Evolutionary conservation across 2,797 vertebrate genomes (phyloP), one percentile per base, ranked within the genome.

Genomic region (Schizopygopsis pylzovi): DNA sequence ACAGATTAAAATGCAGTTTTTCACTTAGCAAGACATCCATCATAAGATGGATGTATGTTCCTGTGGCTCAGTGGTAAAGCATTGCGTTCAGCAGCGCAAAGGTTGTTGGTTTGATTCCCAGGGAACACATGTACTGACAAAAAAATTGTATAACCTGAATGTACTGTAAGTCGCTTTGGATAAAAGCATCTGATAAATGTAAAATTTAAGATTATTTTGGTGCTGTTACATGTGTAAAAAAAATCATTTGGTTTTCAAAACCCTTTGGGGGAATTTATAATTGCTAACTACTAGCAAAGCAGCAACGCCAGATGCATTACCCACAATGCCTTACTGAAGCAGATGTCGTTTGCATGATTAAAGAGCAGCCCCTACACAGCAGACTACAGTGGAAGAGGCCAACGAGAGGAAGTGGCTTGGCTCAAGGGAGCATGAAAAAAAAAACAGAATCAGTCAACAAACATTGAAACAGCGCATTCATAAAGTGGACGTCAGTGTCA

Each of bases 341-440:
- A 86, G 89, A 87, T 87, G 89, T 86, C 88, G 84, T 56, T 61
- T 81, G 65, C 65, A 54, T 65, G 49, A 87, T 71, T 85, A 80
- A 85, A 77, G 67, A 81, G 59, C 45, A 56, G n/a, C 11, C 11
- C 20, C 43, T 80, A 22, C 39, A 73, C 56, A 68, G 80, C 52
- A 71, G 84, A 77, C 45, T 78, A 15, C 33, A 52, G 71, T 49
- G 45, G 84, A 85, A 89, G 84, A 88, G 91, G 92, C 86, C 88
- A 13, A 89, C 85, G 39, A 93, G 91, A 93, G 90, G 88, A 89
- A 85, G 82, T 75, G 85, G 90, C 84, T 92, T 88, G 92, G 93
- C 92, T 92, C 79, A 83, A 22, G 9, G 81, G 91, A 94, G 91
- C 92, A 92, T 93, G 93, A 90, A 93, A 94, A 94, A 89, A 39